These are phyloP conservation scores for Brachylomia viminalis DNA, from an alignment of 2,888 invertebrate species.

Conservation along the genomic window DNA sequence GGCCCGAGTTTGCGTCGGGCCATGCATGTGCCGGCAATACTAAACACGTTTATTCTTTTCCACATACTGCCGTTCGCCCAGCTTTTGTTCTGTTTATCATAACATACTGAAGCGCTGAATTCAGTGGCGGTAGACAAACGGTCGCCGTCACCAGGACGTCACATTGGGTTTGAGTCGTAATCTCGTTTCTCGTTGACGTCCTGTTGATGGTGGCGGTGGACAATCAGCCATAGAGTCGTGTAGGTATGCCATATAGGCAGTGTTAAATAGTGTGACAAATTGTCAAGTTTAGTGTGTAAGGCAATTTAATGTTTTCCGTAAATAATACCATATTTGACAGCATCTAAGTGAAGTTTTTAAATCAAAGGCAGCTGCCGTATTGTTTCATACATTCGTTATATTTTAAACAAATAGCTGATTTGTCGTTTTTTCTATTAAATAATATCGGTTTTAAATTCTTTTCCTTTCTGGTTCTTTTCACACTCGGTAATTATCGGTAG, in stretches of 20 bases:
- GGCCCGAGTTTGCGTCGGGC: too few relatives aligned
- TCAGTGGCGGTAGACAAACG: too few relatives aligned
- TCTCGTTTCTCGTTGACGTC: too few relatives aligned
- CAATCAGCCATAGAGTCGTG: too few relatives aligned
- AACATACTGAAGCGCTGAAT: too few relatives aligned
- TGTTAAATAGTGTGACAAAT: not conserved
- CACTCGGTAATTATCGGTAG: not conserved
- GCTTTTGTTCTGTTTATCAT: too few relatives aligned
- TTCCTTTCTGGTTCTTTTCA: not conserved
- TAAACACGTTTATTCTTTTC: too few relatives aligned
- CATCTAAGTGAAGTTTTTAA: not conserved
- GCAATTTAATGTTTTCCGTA: not conserved
- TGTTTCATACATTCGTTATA: not conserved
- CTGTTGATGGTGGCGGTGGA: too few relatives aligned
- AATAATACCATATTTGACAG: not conserved
- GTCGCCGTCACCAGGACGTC: too few relatives aligned
- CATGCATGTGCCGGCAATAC: too few relatives aligned
- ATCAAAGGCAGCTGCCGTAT: not conserved
- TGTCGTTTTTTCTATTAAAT: not conserved
- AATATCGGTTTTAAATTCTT: not conserved
- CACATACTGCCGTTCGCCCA: too few relatives aligned
- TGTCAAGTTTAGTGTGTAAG: not conserved
- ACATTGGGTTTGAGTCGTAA: too few relatives aligned
- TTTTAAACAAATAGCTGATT: not conserved
- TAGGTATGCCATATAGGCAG: not conserved